Base-by-base conservation (phyloP, 2,113 vertebrate species). In the Herpailurus yagouaroundi region DNA sequence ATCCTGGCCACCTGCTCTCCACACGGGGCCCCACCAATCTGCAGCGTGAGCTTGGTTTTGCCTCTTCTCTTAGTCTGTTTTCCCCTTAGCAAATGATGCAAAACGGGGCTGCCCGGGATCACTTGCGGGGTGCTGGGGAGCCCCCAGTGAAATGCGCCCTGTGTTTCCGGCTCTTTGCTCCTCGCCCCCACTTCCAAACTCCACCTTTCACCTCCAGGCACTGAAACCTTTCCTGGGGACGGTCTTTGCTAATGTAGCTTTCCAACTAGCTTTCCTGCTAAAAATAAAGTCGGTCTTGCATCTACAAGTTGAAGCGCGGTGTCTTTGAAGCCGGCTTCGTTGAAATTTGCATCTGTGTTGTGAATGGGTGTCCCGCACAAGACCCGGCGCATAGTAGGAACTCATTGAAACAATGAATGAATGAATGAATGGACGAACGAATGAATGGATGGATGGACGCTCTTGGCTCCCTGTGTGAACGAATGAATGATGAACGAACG, bases 141-240 rank as follows among this genome's bases (percentile, higher is more conserved):
- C 7, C 19, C 64, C 7, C 8, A 50, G 10, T 10, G 18, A 29
- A 33, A 36, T 21, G 14, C 11, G n/a, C 36, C 45, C 7, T 4
- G 25, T 0, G 27, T 76, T 31, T 52, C 96, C 36, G 38, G 29
- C 10, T 48, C 13, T 41, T 33, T 11, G 63, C 21, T 81, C 45
- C 57, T 41, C 27, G 4, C 2, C 27, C 13, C n/a, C 6, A 5
- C 29, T 19, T 6, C 27, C 69, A 45, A 66, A 15, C 81, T 57
- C 23, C 3, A 13, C 14, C 2, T 90, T 96, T 92, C 95, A 50
- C 13, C 84, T 50, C 38, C 76, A 68, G 64, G 79, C 33, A 31
- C 77, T 83, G 94, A 89, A 41, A 96, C 36, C n/a, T 96, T 79
- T 94, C 95, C 94, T 91, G 89, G 96, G 79, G 95, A 97, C n/a